Base-by-base conservation (phyloP, 2,888 invertebrate species). In the Lepidochitona cinerea region DNA sequence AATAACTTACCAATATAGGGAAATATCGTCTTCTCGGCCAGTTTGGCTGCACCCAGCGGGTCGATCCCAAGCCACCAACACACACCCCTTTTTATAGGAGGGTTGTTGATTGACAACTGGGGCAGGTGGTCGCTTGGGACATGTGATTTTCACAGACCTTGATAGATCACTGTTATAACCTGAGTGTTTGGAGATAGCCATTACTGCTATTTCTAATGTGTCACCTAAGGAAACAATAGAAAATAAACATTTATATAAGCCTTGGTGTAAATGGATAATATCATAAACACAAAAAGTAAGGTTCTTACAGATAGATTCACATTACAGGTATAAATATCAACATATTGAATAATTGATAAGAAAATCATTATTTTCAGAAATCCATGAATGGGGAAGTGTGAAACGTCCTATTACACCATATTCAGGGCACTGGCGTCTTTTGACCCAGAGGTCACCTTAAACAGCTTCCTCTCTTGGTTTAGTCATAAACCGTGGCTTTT, bases 61-160 rank as follows among this genome's bases (percentile, higher is more conserved):
- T 71, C 86, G 86, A 52, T 88, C 87, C 91, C 91, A 91, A 6
- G 87, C 86, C 14, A 91, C 80, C 7, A 89, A 79, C 26, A 88
- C 89, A 76, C 86, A 84, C 4, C 90, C 89, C 35, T 82, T 81
- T 75, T 88, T 87, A 79, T 86, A 88, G 23, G 89, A 86, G 9
- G 90, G 89, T 75, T 90, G 87, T 80, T 90, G 88, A 53, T 81
- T 78, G 35, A 90, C 82, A 18, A 77, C 67, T 1, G 89, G 87
- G 0, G 85, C 77, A 33, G 84, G 81, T 2, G 91, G 90, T 41
- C 81, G 77, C 12, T 77, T 72, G 0, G 91, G 90, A 79, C 90
- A 90, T 18, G 87, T 85, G 53, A 89, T 79, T 72, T 85, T 83
- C 5, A 89, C 36, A 14, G 84, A 80, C 68, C 84, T 79, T 0